Percentiles rank a stretch among this genome's conserved stretches.
Evolutionary conservation across 2,113 vertebrate species (phyloP).

Genomic region (Brachyistius frenatus): DNA sequence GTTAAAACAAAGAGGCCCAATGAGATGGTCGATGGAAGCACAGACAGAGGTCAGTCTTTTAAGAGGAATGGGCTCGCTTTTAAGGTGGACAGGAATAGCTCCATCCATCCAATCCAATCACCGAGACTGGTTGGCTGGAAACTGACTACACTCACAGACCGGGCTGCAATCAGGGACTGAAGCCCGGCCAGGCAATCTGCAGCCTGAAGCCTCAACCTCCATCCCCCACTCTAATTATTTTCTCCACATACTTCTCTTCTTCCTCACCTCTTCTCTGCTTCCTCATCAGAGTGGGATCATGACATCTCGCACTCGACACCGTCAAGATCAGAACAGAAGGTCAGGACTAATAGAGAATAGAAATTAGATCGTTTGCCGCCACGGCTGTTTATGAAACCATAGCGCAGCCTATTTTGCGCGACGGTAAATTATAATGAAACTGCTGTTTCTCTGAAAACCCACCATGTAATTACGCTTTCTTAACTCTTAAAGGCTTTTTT

Average conservation of each 20-base stretch:
- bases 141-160: slow-evolving; percentile 28
- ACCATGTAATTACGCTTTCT: no score
- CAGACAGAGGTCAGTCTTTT: slow-evolving; percentile 5
- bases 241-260: slow-evolving; percentile 12
- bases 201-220: slow-evolving; percentile 25
- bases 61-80: slow-evolving; percentile 8
- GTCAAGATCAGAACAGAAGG: slow-evolving; percentile 18
- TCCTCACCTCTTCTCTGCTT: slow-evolving; percentile 5
- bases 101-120: slow-evolving; percentile 54
- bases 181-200: slow-evolving; percentile 46
- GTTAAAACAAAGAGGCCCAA: slow-evolving; percentile 11
- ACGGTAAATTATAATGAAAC: background rate
- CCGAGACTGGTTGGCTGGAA: slow-evolving; percentile 13
- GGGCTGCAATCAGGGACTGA: slow-evolving; percentile 63
- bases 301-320: background rate
- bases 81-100: slow-evolving; percentile 25
- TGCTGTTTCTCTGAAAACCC: background rate
- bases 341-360: slow-evolving; percentile 15
- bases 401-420: background rate
- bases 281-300: slow-evolving; percentile 38
- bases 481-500: no score
- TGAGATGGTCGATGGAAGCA: background rate
- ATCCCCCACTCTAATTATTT: slow-evolving; percentile 50
- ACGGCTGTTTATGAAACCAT: background rate
- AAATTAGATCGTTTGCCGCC: background rate